Base-by-base conservation (phyloP, 1,140 invertebrate species). In the Sitobion miscanthi region DNA sequence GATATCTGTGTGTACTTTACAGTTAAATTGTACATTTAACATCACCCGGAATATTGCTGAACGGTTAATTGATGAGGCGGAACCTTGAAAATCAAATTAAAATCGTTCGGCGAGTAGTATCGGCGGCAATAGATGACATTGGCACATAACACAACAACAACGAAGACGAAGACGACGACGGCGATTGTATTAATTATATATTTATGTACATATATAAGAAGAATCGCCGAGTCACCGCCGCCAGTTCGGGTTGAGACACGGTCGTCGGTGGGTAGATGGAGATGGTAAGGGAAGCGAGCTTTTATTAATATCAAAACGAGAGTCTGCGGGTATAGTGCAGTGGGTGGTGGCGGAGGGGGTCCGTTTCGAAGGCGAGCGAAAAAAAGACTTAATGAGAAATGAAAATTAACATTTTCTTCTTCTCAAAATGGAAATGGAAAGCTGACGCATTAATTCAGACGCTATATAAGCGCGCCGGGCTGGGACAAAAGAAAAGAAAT, bases 321-420 rank as follows among this genome's bases (percentile, higher is more conserved):
- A 93, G 91, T 85, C 82, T 35, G 49, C 17, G 90, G 69, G 91
- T 11, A 23, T 35, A 35, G 47, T 38, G 47, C 14, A 77, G 45
- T 20, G 82, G 35, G 49, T 2, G 14, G 82, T 17, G 20, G n/a
- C 17, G 45, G 90, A 49, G 47, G 35, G 77, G 82, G 91, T 93
- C 91, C 91, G 82, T 93, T 85, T 38, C 82, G 91, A 93, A 93
- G 91, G 91, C 91, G 91, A 93, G 91, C 82, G 91, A 93, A 93
- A 93, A 93, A 93, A 86, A 93, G 91, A 93, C 91, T 93, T 93
- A 93, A 93, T 93, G 91, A 93, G 91, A 93, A 93, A 93, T 93
- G 91, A 93, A 93, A 93, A 93, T 93, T 93, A 93, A 93, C 91
- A 93, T 93, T 93, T 93, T 93, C 91, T 93, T 93, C 91, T 93